phyloP scores from a whole-genome alignment of 2,797 vertebrate species.

The Clangula hyemalis region DNA sequence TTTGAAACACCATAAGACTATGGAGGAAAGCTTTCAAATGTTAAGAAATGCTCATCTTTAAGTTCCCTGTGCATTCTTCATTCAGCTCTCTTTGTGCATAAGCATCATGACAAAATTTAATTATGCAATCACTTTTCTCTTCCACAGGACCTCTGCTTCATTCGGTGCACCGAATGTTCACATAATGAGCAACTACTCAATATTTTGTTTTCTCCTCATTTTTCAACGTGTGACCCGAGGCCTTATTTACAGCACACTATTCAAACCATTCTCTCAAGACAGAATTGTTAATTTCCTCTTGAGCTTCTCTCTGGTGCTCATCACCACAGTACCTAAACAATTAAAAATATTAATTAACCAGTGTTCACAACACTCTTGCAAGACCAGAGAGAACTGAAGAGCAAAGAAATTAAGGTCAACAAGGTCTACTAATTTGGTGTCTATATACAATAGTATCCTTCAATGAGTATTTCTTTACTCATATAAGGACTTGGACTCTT shows the following conservation, averaged over 20 bases:
- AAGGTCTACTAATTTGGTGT: constrained; percentile 18
- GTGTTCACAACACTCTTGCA: background rate
- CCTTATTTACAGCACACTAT: constrained; percentile 50
- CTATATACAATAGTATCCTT: background rate
- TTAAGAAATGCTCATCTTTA: background rate
- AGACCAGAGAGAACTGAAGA: background rate
- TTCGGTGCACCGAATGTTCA: background rate
- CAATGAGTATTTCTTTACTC: background rate
- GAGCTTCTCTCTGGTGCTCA: constrained; percentile 6
- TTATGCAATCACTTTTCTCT: constrained; percentile 24
- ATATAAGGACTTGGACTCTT: background rate
- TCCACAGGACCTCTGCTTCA: background rate
- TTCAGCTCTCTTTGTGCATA: background rate
- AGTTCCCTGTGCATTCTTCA: background rate
- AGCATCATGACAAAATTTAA: constrained; percentile 20
- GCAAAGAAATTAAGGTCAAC: constrained; percentile 51
- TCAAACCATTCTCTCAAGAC: constrained; percentile 44
- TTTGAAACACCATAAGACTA: background rate
- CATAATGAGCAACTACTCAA: constrained; percentile 47
- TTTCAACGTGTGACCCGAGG: constrained; percentile 29
- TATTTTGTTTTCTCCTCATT: constrained; percentile 50
- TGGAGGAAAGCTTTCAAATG: background rate
- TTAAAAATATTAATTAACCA: constrained; percentile 69
- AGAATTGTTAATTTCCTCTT: constrained; percentile 41
- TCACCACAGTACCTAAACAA: constrained; percentile 30